A percentile compares a stretch with the other conserved stretches of the same genome.
Evolutionary conservation across 2,888 invertebrate genomes (phyloP).

Genomic region (Meiosimyza decipiens): DNA sequence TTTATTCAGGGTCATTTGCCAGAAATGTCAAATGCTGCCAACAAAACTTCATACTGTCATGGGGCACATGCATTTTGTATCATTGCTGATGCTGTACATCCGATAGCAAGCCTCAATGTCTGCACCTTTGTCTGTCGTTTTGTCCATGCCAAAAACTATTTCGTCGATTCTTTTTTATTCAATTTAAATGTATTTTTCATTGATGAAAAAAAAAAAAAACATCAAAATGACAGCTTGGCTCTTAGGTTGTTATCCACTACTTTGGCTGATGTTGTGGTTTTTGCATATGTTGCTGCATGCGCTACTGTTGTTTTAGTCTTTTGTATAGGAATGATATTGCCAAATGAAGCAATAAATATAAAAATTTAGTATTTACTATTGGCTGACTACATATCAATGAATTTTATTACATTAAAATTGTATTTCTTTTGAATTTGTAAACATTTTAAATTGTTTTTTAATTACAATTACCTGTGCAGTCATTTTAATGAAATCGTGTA

Average conservation of each 20-base stretch:
- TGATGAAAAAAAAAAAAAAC: too few species aligned
- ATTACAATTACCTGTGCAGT: too few species aligned
- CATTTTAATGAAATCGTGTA: too few species aligned
- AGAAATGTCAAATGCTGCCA: slow-evolving; percentile 22
- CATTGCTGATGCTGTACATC: background rate
- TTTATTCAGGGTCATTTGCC: slow-evolving; percentile 26
- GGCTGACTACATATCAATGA: too few species aligned
- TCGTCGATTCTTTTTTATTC: slow-evolving; percentile 22
- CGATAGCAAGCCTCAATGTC: background rate
- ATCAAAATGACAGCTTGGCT: background rate
- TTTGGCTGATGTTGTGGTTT: slow-evolving; percentile 19
- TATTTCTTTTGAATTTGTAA: too few species aligned
- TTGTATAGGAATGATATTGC: background rate
- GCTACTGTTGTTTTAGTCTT: background rate
- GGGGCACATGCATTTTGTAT: background rate
- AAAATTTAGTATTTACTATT: background rate
- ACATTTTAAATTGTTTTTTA: too few species aligned
- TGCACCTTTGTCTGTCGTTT: background rate
- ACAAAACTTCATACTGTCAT: slow-evolving; percentile 15
- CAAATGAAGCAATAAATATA: slow-evolving; percentile 30
- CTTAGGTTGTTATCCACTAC: slow-evolving; percentile 19
- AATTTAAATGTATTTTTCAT: slow-evolving; percentile 30
- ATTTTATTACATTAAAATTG: too few species aligned
- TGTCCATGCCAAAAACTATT: background rate
- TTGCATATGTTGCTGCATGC: slow-evolving; percentile 24